Base-by-base conservation (phyloP, 2,888 invertebrate species). In the Lagria hirta region DNA sequence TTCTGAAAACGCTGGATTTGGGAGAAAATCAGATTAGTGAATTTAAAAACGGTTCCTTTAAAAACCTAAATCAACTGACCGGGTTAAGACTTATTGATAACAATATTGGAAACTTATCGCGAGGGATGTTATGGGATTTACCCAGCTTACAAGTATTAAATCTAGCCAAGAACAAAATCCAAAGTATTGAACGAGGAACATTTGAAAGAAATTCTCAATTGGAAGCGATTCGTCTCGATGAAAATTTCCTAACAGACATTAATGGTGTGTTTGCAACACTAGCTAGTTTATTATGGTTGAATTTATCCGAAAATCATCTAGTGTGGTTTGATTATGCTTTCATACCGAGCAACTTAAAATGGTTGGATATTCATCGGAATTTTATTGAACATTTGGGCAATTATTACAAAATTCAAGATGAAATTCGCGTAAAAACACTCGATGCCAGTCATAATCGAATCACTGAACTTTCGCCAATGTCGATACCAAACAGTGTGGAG, bases 281-380 rank as follows among this genome's bases (percentile, higher is more conserved):
- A 15, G 82, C 86, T n/a, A 87, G 86, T 54, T 76, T 94, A 47
- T 74, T 90, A 64, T 87, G 92, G 86, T 75, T 94, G 44, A 93
- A 93, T 73, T 77, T 93, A 34, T 91, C 91, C 22, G 89, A 90
- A 74, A 93, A 93, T 76, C 89, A 89, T 74, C 76, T 94, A 64
- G 86, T 88, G 57, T 90, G 90, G 89, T 93, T 94, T 72, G 93
- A 93, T 72, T 93, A 90, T 68, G 91, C 92, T 36, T 89, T 93
- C 70, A 85, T 93, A 62, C 93, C 93, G 14, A 85, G 84, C 54
- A 90, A 88, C 71, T 75, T 94, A 42, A 88, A 89, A 73, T 91
- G 90, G 89, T 75, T 94, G 66, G 92, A 93, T 68, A 84, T 93
- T 64, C 92, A 92, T 68, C 85, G 89, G 35, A 93, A 93, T 71